Evolutionary conservation across 2,797 vertebrate genomes (phyloP).

Genomic region (Catharus ustulatus): DNA sequence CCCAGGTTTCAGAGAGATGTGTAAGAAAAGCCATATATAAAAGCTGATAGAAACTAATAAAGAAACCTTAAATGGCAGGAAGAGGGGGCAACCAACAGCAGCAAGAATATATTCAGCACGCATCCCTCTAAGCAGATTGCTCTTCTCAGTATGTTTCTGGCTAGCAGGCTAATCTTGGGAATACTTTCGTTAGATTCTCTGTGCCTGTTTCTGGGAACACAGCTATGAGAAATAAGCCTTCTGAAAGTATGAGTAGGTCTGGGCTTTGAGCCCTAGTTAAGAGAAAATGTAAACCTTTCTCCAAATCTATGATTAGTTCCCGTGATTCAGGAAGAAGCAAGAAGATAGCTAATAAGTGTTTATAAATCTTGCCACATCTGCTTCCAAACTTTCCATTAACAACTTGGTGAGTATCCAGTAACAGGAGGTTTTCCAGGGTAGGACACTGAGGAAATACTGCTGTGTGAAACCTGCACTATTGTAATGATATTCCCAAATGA

Average conservation of each 20-base stretch:
- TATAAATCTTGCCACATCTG: conserved; percentile 7
- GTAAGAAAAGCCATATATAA: background rate
- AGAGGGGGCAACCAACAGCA: background rate
- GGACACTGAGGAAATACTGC: background rate
- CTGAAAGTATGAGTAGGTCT: background rate
- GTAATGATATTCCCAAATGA: background rate
- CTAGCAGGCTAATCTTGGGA: background rate
- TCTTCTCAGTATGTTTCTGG: background rate
- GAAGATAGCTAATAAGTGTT: background rate
- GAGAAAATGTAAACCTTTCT: background rate
- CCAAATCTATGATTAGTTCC: background rate
- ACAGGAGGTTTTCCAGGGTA: background rate
- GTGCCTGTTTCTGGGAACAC: background rate
- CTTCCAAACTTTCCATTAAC: conserved; percentile 52
- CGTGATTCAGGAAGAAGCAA: background rate
- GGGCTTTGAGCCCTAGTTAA: background rate
- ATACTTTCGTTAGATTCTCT: background rate
- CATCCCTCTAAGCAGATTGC: background rate
- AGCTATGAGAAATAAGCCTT: background rate
- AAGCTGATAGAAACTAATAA: background rate
- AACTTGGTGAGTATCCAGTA: conserved; percentile 27
- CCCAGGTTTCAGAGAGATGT: background rate
- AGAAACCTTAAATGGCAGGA: background rate
- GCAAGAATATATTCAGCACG: background rate
- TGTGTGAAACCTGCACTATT: background rate